Evolutionary conservation across 2,888 invertebrate species (phyloP), one percentile per base, ranked within the genome.

Genomic region (Stenichneumon culpator): DNA sequence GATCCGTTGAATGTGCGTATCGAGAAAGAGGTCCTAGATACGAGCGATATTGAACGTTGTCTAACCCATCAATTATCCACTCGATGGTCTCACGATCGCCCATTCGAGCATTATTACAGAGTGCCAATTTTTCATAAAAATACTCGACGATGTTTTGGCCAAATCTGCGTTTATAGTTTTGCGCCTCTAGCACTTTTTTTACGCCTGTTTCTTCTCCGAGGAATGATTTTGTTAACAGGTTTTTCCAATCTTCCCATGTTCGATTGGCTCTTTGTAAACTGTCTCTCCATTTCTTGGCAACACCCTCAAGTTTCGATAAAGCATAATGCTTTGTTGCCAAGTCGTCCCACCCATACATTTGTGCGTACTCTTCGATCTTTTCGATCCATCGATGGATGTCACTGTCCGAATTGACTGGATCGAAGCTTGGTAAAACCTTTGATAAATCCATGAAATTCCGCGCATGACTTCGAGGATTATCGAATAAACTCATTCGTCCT

Each of bases 361-460:
- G 86, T 1, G 83, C 87, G 73, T 75, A 90, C 22, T 89, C 87
- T 65, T 89, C 89, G 0, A 89, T 85, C 84, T 89, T 88, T 0
- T 84, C 79, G 19, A 88, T 83, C 88, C 87, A 89, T 57, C 65
- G 19, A 2, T 25, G 22, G 28, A 88, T 84, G 25, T 67, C 78
- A 2, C 87, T 73, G 14, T 86, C 84, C 6, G 70, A 81, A 14
- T 65, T 68, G 5, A 87, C 80, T 16, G 85, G 86, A 52, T 86
- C 77, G 25, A 86, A 86, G 16, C 22, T 32, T 28, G 86, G 84
- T n/a, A 86, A 47, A 39, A 84, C 68, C 22, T 69, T 50, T 16
- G 73, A 60, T 22, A 73, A 44, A 9, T 73, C 73, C 50, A 70
- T 25, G 16, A 72, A 52, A 36, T 65, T 65, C 36, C 65, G 65